Evolutionary conservation across 2,113 vertebrate genomes (phyloP).

Genomic region (Agapornis roseicollis): DNA sequence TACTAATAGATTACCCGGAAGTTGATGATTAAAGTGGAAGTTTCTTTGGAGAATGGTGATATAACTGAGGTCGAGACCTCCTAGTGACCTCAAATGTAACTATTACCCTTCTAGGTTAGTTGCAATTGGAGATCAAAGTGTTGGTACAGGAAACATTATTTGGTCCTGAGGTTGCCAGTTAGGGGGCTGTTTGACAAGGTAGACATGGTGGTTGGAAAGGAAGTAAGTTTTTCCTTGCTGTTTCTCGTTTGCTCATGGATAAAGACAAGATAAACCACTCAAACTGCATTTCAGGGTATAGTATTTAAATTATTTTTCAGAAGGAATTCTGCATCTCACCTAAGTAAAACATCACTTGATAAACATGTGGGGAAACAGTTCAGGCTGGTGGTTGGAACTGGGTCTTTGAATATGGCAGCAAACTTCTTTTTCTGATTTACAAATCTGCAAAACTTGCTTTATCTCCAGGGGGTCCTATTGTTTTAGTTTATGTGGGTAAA

Average conservation of each 20-base stretch:
- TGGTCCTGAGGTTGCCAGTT: conserved; percentile 39
- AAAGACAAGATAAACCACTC: background rate
- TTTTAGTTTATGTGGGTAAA: background rate
- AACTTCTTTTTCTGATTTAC: background rate
- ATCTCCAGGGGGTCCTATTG: background rate
- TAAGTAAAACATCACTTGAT: background rate
- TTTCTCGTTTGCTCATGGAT: background rate
- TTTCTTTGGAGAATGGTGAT: conserved; percentile 51
- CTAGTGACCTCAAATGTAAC: conserved; percentile 62
- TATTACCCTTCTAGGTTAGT: conserved; percentile 61
- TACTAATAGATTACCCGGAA: conserved; percentile 53
- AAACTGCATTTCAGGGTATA: background rate
- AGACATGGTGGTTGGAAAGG: background rate
- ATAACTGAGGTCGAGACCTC: conserved; percentile 64
- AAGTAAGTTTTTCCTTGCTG: background rate
- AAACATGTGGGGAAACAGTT: background rate
- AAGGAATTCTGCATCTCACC: background rate
- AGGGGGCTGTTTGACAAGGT: background rate
- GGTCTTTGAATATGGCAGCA: background rate
- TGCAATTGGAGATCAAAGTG: conserved; percentile 73
- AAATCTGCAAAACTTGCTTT: background rate
- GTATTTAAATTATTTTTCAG: background rate
- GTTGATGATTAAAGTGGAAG: conserved; percentile 62
- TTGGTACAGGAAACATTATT: conserved; percentile 53
- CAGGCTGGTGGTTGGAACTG: background rate